Evolutionary conservation across 2,797 vertebrate species (phyloP).

Genomic region (Semotilus atromaculatus): DNA sequence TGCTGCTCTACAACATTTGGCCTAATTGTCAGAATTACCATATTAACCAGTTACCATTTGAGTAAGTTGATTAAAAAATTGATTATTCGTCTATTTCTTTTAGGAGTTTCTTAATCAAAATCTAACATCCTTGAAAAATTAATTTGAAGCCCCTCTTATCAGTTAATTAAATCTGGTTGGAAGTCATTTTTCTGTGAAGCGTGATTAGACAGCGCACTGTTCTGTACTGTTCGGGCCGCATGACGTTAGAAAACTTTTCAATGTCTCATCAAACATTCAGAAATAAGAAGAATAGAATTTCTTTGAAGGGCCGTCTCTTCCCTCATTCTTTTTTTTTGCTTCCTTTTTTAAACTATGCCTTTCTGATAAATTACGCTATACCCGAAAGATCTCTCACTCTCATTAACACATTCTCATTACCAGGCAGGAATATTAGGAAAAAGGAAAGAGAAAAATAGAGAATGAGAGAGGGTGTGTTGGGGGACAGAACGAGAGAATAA

Average conservation of each 20-base stretch:
- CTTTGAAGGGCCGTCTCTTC: slow-evolving; percentile 80
- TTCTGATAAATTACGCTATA: slow-evolving; percentile 83
- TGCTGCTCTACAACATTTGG: slow-evolving; percentile 83
- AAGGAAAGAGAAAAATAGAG: not conserved
- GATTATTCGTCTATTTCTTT: slow-evolving; percentile 90
- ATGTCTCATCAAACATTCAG: slow-evolving; percentile 86
- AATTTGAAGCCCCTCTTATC: slow-evolving; percentile 99
- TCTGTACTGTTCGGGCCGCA: slow-evolving; percentile 82
- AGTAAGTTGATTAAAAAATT: slow-evolving; percentile 89
- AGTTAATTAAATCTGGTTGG: slow-evolving; percentile 99
- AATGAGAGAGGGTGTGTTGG: not conserved
- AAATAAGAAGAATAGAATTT: slow-evolving; percentile 86
- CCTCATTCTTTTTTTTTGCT: slow-evolving; percentile 16
- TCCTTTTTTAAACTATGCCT: slow-evolving; percentile 72
- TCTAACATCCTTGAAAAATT: slow-evolving; percentile 99
- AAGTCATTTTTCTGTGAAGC: slow-evolving; percentile 89
- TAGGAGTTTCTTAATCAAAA: slow-evolving; percentile 99
- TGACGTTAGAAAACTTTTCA: slow-evolving; percentile 85
- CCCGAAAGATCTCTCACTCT: slow-evolving; percentile 84
- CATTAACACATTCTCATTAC: slow-evolving; percentile 85
- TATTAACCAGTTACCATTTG: slow-evolving; percentile 89
- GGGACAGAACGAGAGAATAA: slow-evolving; percentile 42
- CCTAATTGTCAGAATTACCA: slow-evolving; percentile 88
- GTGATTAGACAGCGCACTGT: slow-evolving; percentile 87
- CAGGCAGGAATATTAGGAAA: slow-evolving; percentile 43